Percentiles rank a stretch among this genome's conserved stretches.
phyloP scores from a whole-genome alignment of 2,113 vertebrate genomes.

The Australoheros scitulus region DNA sequence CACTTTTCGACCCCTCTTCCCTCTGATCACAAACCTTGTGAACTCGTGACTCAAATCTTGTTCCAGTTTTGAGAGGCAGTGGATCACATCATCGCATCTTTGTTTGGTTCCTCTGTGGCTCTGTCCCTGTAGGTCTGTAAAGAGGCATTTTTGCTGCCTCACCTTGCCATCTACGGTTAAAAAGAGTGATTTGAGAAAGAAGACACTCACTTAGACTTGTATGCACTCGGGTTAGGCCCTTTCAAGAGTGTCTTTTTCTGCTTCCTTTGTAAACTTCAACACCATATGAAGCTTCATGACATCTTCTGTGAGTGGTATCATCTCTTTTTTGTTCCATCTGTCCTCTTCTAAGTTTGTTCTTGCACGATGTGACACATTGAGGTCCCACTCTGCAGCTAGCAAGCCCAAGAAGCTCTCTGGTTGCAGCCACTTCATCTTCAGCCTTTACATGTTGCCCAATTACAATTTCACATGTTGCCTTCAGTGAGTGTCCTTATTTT shows the following conservation, averaged over 20 bases:
- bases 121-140: neutral
- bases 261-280: neutral
- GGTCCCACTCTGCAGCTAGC: neutral
- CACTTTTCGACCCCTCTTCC: neutral
- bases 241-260: neutral
- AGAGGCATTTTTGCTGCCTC: neutral
- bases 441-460: neutral
- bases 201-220: neutral
- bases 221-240: neutral
- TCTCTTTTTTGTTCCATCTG: conserved; percentile 9
- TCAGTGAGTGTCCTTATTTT: conserved; percentile 8
- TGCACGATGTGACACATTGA: neutral
- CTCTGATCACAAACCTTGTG: neutral
- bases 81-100: neutral
- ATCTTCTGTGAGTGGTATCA: neutral
- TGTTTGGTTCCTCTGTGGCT: neutral
- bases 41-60: neutral
- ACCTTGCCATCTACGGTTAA: neutral
- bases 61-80: neutral
- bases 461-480: neutral
- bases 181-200: neutral
- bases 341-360: neutral
- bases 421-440: neutral
- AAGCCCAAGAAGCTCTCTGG: neutral
- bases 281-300: neutral